A percentile compares a stretch with the other conserved stretches of the same genome.
These are phyloP conservation scores for Tinea semifulvella DNA, from an alignment of 2,888 invertebrate genomes.

Conservation along the genomic window DNA sequence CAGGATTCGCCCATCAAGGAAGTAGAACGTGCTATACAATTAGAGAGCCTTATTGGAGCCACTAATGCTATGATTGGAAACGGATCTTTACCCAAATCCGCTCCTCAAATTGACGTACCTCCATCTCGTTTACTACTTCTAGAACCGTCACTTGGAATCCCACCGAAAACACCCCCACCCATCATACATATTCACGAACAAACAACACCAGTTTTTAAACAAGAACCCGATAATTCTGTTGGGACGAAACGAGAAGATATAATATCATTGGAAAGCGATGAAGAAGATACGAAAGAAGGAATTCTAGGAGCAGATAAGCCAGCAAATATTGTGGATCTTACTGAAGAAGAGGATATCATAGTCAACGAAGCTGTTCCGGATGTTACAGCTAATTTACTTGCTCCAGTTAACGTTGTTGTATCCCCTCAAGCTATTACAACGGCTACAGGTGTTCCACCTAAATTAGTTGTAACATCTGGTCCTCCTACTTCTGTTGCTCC, in stretches of 20 bases:
- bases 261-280: slow-evolving; percentile 48
- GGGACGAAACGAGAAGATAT: slow-evolving; percentile 21
- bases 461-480: too few relatives aligned
- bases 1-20: slow-evolving; percentile 42
- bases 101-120: too few relatives aligned
- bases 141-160: neutral
- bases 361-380: too few relatives aligned
- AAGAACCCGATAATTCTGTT: neutral
- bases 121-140: too few relatives aligned
- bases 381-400: too few relatives aligned
- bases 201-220: neutral
- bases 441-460: too few relatives aligned
- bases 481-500: too few relatives aligned
- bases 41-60: slow-evolving; percentile 45
- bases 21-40: slow-evolving; percentile 47
- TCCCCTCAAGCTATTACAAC: too few relatives aligned
- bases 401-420: too few relatives aligned
- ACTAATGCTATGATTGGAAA: slow-evolving; percentile 27
- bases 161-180: neutral
- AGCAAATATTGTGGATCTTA: neutral
- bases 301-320: slow-evolving; percentile 10
- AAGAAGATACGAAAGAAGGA: slow-evolving; percentile 29
- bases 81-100: neutral
- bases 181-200: neutral
- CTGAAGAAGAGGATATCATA: too few relatives aligned